Conservation (phyloP, 2,888 invertebrate species). For the Hemicrepidius hirtus region DNA sequence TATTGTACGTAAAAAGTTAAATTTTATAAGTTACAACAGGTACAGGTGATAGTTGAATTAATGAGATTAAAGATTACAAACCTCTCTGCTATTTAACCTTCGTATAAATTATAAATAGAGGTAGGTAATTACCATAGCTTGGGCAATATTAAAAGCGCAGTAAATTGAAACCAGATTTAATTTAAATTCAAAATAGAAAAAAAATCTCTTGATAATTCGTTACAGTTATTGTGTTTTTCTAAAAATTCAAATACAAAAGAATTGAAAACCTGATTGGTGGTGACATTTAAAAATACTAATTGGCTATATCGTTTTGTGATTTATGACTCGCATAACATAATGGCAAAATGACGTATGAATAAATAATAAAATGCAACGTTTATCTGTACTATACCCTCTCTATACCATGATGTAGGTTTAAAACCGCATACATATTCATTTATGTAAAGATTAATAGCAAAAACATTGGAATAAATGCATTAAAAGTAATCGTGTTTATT, state of each 20-base stretch:
- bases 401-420: not conserved
- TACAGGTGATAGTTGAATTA: constrained; percentile 21
- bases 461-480: not conserved
- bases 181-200: not conserved
- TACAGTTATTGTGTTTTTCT: no score
- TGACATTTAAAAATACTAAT: no score
- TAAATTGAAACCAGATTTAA: not conserved
- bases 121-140: constrained; percentile 11
- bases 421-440: not conserved
- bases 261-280: no score
- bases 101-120: constrained; percentile 25
- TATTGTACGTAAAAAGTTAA: constrained; percentile 4
- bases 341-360: no score
- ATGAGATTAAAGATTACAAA: constrained; percentile 33
- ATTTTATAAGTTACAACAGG: constrained; percentile 5
- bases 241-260: no score
- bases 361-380: no score
- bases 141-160: not conserved
- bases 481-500: no score
- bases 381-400: no score
- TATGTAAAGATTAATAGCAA: not conserved
- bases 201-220: no score
- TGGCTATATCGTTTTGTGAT: no score
- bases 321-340: no score
- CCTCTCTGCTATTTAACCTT: constrained; percentile 39